These are phyloP conservation scores for Sminthurinus aureus DNA, from an alignment of 2,888 invertebrate genomes.

Conservation along the genomic window DNA sequence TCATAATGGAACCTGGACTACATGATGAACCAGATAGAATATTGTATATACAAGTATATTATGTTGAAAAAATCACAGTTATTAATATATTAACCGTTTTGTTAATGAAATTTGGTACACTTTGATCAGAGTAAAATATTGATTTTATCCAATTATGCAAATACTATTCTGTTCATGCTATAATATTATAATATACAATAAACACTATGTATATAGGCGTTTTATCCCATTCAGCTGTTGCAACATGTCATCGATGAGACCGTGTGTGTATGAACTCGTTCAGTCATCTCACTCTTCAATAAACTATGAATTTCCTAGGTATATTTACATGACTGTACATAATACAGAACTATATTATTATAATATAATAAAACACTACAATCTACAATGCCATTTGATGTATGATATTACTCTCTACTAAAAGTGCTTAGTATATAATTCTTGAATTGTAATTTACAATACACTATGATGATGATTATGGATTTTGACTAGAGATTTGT, in stretches of 20 bases:
- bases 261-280: conserved; percentile 23
- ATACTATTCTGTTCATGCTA: no score
- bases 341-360: no score
- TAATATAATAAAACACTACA: no score
- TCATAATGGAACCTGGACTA: conserved; percentile 14
- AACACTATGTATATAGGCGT: not conserved
- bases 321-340: no score
- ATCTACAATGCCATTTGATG: no score
- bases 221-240: conserved; percentile 37
- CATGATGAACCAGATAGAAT: not conserved
- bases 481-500: not conserved
- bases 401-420: no score
- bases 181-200: not conserved
- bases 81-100: not conserved
- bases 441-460: no score
- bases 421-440: no score
- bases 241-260: not conserved
- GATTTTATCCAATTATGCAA: no score
- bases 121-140: no score
- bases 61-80: not conserved
- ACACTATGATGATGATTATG: no score
- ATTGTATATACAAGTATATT: conserved; percentile 15
- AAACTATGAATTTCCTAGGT: conserved; percentile 15
- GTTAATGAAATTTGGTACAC: no score
- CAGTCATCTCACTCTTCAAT: not conserved